Percentiles rank a stretch among this genome's conserved stretches.
Evolutionary conservation across 2,888 invertebrate species (phyloP).

Genomic region (Petrophora chlorosata): DNA sequence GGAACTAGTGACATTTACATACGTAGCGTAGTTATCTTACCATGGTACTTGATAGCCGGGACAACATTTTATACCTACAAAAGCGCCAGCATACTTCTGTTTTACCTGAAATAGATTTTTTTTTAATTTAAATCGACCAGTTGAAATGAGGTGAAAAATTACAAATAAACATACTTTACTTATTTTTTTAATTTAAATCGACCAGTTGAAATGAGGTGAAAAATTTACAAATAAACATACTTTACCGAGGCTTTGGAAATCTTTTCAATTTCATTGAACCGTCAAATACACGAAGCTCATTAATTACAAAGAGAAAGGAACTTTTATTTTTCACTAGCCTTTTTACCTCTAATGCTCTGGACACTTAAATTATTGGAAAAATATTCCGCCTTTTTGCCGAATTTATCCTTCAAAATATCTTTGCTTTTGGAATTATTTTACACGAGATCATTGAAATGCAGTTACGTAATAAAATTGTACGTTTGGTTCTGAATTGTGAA

Average conservation of each 20-base stretch:
- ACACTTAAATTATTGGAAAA: background rate
- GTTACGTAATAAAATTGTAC: background rate
- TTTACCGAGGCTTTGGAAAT: background rate
- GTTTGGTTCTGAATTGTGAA: background rate
- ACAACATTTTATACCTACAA: too few relatives aligned
- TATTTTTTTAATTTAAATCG: too few relatives aligned
- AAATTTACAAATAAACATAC: background rate
- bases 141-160: too few relatives aligned
- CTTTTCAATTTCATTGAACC: background rate
- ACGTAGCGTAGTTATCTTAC: too few relatives aligned
- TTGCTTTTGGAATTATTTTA: background rate
- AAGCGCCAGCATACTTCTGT: too few relatives aligned
- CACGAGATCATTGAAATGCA: background rate
- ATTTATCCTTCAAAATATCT: background rate
- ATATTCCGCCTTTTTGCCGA: background rate
- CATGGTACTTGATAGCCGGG: too few relatives aligned
- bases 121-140: too few relatives aligned
- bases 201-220: too few relatives aligned
- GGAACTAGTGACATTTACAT: too few relatives aligned
- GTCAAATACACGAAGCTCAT: conserved; percentile 5
- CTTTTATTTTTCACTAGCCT: conserved; percentile 2
- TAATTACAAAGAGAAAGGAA: conserved; percentile 4
- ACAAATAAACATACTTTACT: too few relatives aligned
- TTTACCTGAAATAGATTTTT: too few relatives aligned
- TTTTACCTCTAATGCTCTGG: background rate